Evolutionary conservation across 2,888 invertebrate species (phyloP).

Genomic region (Eristalinus aeneus): DNA sequence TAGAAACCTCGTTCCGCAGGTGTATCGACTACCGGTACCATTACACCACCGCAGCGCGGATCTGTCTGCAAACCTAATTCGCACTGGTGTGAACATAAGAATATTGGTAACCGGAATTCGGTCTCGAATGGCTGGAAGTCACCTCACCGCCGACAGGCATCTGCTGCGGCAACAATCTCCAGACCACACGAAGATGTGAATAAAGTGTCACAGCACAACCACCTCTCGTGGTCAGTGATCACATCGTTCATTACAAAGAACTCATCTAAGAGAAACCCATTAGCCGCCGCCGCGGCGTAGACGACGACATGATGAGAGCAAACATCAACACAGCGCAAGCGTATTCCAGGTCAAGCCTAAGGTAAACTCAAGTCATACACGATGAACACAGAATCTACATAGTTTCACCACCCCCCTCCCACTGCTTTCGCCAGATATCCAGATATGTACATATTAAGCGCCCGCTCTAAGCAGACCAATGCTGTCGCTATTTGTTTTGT

Average conservation of each 20-base stretch:
- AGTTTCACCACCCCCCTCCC: slow-evolving; percentile 14
- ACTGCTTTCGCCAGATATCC: slow-evolving; percentile 18
- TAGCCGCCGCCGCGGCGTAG: slow-evolving; percentile 20
- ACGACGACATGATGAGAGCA: not conserved
- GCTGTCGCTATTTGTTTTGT: slow-evolving; percentile 51
- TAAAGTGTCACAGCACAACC: slow-evolving; percentile 33
- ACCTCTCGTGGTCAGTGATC: slow-evolving; percentile 20
- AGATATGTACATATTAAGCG: slow-evolving; percentile 41
- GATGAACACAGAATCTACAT: slow-evolving; percentile 15
- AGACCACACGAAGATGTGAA: not conserved
- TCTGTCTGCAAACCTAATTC: not conserved
- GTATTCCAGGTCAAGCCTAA: slow-evolving; percentile 59
- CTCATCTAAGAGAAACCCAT: slow-evolving; percentile 42
- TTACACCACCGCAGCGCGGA: not conserved
- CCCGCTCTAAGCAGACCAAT: slow-evolving; percentile 30
- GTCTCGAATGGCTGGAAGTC: not conserved
- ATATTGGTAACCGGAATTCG: not conserved
- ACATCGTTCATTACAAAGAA: slow-evolving; percentile 23
- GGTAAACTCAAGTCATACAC: slow-evolving; percentile 43
- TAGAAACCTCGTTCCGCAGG: slow-evolving; percentile 14
- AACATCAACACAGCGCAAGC: slow-evolving; percentile 14
- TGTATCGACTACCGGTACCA: slow-evolving; percentile 17
- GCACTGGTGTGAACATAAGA: not conserved
- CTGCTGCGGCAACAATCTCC: not conserved
- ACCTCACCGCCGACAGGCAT: not conserved